Evolutionary conservation across 2,888 invertebrate species (phyloP), one percentile per base, ranked within the genome.

Genomic region (Melinaea menophilus): DNA sequence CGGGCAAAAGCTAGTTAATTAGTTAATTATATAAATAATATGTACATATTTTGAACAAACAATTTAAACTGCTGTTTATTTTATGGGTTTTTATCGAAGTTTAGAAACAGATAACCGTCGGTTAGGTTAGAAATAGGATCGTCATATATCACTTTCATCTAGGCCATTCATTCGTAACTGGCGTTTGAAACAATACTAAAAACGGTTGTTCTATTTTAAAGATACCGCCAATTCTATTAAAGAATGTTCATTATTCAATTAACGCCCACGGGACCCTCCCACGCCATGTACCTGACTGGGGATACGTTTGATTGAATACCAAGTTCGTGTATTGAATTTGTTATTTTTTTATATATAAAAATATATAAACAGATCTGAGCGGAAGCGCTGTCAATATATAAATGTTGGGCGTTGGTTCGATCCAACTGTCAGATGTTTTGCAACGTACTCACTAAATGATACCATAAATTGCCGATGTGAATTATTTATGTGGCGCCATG

Each of bases 401-500:
- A 51, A 51, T 72, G 75, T 74, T 76, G 79, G 80, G 84, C 80
- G 85, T 85, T 80, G 84, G 84, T 71, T 70, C 75, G 71, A 67
- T 69, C 69, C 70, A 69, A 71, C 73, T 82, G 51, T 51, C 51
- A 51, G 31, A 5, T 51, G 51, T 84, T 82, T 80, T 76, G 79
- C 81, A 75, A 79, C 31, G 31, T 51, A 31, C 51, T 51, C 51
- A 51, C 51, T 51, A 22, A 51, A 31, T 78, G 69, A 70, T 68
- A 66, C 72, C 73, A 72, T 73, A 71, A 74, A 73, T 75, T 73
- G 73, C 71, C 74, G 73, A 74, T 78, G 80, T 79, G 67, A 79
- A 82, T 80, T 79, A 81, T 81, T 82, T 79, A 83, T 83, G 76
- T 76, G 79, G 77, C 80, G 79, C 77, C 79, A 33, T 71, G 69